These are phyloP conservation scores for Horisme vitalbata DNA, from an alignment of 2,888 invertebrate species.

Conservation along the genomic window DNA sequence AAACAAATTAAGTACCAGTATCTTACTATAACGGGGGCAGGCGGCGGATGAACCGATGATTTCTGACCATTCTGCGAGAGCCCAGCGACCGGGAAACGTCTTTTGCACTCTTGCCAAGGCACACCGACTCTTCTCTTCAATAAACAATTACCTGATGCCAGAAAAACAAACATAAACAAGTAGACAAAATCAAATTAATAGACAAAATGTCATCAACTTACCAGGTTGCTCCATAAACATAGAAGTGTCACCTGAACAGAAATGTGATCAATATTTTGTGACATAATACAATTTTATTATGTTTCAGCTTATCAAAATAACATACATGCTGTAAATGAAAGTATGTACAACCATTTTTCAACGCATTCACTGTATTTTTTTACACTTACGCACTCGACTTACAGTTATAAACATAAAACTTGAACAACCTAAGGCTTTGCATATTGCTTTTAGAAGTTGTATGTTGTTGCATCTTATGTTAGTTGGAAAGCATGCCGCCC, in stretches of 20 bases:
- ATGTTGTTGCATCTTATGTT: slow-evolving; percentile 31
- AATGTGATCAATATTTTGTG: slow-evolving; percentile 52
- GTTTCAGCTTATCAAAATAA: slow-evolving; percentile 65
- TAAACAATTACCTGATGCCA: slow-evolving; percentile 62
- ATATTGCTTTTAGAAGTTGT: slow-evolving; percentile 35
- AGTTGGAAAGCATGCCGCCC: slow-evolving; percentile 68
- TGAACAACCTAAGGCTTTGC: slow-evolving; percentile 52
- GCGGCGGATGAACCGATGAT: slow-evolving; percentile 38
- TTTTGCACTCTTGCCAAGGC: slow-evolving; percentile 3
- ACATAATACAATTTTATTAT: slow-evolving; percentile 71
- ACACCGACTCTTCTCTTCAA: slow-evolving; percentile 3
- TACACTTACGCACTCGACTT: slow-evolving; percentile 65
- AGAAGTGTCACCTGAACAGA: slow-evolving; percentile 54
- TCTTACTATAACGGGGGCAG: slow-evolving; percentile 75
- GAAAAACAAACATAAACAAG: slow-evolving; percentile 44
- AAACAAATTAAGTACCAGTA: slow-evolving; percentile 75
- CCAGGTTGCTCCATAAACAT: slow-evolving; percentile 47
- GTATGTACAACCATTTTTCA: slow-evolving; percentile 73
- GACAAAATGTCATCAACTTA: slow-evolving; percentile 64
- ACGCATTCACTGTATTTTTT: slow-evolving; percentile 62
- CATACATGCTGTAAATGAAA: slow-evolving; percentile 73
- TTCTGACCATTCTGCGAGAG: slow-evolving; percentile 21
- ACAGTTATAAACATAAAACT: slow-evolving; percentile 50
- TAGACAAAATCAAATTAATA: slow-evolving; percentile 43
- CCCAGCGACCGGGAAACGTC: background rate